A percentile compares a stretch with the other conserved stretches of the same genome.
Evolutionary conservation across 64 coral and sea anemone genomes (phyloP).

Genomic region (Acropora yongei): DNA sequence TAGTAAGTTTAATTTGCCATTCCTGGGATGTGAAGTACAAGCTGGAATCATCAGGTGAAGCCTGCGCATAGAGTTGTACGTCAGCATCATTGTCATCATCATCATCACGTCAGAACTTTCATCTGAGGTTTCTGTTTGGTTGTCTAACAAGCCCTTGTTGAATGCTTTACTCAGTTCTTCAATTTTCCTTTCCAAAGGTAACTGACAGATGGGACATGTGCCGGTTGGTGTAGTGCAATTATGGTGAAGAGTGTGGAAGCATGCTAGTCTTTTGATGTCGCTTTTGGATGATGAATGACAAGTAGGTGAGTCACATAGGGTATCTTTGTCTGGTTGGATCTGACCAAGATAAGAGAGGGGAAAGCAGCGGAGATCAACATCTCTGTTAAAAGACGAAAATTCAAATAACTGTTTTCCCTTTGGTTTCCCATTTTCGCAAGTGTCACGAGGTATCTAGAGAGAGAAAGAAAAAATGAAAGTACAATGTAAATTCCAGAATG

Average conservation of each 20-base stretch:
- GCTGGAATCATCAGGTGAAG: not conserved
- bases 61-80: not conserved
- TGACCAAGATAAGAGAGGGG: not conserved
- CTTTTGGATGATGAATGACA: not conserved
- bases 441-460: not conserved
- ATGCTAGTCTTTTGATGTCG: not conserved
- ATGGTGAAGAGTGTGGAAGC: not conserved
- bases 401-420: not conserved
- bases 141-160: not conserved
- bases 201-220: not conserved
- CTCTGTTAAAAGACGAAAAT: not conserved
- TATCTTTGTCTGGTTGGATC: not conserved
- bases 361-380: not conserved
- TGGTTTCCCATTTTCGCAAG: not conserved
- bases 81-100: not conserved
- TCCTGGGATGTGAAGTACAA: slow-evolving; percentile 10
- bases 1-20: slow-evolving; percentile 12
- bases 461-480: no score
- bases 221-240: not conserved
- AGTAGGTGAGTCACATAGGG: not conserved
- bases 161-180: not conserved
- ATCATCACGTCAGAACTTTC: not conserved
- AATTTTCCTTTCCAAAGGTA: not conserved
- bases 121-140: not conserved
- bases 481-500: no score